These are phyloP conservation scores for Coenonympha glycerion DNA, from an alignment of 2,888 invertebrate genomes.

Conservation along the genomic window DNA sequence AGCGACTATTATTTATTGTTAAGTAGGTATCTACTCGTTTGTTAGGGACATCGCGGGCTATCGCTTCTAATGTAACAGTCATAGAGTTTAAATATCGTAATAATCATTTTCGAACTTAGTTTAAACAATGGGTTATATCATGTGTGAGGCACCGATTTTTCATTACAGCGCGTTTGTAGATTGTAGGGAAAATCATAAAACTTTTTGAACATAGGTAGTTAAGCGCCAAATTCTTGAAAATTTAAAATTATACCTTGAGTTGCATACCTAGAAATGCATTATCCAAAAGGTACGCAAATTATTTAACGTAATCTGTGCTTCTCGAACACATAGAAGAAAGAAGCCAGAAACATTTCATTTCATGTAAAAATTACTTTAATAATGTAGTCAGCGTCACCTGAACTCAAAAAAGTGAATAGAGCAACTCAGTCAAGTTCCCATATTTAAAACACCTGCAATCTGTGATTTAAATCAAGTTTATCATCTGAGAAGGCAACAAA, in stretches of 20 bases:
- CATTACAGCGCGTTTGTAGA: too few relatives aligned
- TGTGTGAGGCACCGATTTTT: too few relatives aligned
- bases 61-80: slow-evolving; percentile 6
- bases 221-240: too few relatives aligned
- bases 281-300: too few relatives aligned
- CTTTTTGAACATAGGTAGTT: too few relatives aligned
- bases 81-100: slow-evolving; percentile 14
- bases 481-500: slow-evolving; percentile 70
- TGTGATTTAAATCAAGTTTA: slow-evolving; percentile 73
- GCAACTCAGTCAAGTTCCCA: slow-evolving; percentile 9
- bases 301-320: too few relatives aligned
- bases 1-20: slow-evolving; percentile 25
- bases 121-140: background rate
- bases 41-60: slow-evolving; percentile 22
- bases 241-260: too few relatives aligned
- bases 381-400: background rate
- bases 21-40: slow-evolving; percentile 36
- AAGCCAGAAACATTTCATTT: too few relatives aligned
- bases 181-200: too few relatives aligned
- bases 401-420: slow-evolving; percentile 6
- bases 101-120: background rate
- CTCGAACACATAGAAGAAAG: too few relatives aligned
- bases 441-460: slow-evolving; percentile 58
- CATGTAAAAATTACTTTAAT: background rate
- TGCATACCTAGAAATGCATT: too few relatives aligned